phyloP scores from a whole-genome alignment of 2,797 vertebrate species.

The Euphonia xanthogaster region DNA sequence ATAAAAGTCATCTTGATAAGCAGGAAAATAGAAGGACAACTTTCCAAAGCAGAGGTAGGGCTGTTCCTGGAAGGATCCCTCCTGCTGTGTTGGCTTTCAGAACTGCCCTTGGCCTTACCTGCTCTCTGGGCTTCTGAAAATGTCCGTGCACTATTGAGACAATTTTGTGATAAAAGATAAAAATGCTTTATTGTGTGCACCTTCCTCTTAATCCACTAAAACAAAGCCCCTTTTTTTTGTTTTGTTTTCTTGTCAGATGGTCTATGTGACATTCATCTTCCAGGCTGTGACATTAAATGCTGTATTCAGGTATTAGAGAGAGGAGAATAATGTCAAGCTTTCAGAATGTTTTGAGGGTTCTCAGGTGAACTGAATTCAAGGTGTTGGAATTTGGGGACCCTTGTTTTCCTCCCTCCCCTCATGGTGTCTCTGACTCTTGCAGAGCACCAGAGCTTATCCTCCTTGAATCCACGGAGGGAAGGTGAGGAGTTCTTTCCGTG shows the following conservation, averaged over 20 bases:
- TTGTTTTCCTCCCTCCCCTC: background rate
- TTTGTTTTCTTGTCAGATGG: background rate
- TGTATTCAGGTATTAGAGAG: background rate
- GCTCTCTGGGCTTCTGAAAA: background rate
- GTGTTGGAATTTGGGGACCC: background rate
- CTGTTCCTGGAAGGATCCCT: background rate
- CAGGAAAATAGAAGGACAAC: background rate
- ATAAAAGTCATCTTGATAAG: background rate
- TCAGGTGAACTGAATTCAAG: background rate
- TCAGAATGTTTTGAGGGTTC: background rate
- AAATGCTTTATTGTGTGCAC: background rate
- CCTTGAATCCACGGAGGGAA: rapidly evolving
- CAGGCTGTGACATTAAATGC: background rate
- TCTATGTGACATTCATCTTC: background rate
- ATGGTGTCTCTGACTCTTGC: background rate
- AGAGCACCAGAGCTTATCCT: background rate
- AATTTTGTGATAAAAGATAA: background rate
- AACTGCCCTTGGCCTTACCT: background rate
- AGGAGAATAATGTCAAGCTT: background rate
- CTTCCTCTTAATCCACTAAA: background rate
- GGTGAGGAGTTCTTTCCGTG: background rate
- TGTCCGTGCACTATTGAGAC: background rate
- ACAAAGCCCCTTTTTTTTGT: background rate
- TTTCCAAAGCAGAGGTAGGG: background rate
- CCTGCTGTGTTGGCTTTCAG: background rate